Percentiles rank a stretch among this genome's conserved stretches.
phyloP scores from a whole-genome alignment of 2,888 invertebrate species.

The Xanthorhoe spadicearia region DNA sequence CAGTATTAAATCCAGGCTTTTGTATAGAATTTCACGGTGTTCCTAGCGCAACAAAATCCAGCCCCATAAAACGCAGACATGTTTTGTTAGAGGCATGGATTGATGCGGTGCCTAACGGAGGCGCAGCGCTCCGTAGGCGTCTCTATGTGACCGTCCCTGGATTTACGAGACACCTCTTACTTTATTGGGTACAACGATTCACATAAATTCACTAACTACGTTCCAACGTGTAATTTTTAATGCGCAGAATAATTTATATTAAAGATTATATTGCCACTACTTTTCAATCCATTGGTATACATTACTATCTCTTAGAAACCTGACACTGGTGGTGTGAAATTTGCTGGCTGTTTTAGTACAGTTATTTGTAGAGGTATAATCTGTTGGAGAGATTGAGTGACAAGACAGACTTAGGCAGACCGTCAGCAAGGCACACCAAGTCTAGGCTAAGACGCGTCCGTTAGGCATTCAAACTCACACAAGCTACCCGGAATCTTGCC shows the following conservation, averaged over 20 bases:
- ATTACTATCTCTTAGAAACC: slow-evolving; percentile 23
- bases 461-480: slow-evolving; percentile 75
- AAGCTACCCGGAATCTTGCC: slow-evolving; percentile 72
- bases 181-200: slow-evolving; percentile 79
- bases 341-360: slow-evolving; percentile 63
- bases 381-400: slow-evolving; percentile 70
- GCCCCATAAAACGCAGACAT: slow-evolving; percentile 16
- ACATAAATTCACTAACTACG: slow-evolving; percentile 74
- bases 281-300: slow-evolving; percentile 17
- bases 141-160: slow-evolving; percentile 70
- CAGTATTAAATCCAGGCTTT: too few relatives aligned
- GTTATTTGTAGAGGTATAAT: slow-evolving; percentile 69
- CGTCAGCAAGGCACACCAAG: slow-evolving; percentile 60
- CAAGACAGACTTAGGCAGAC: slow-evolving; percentile 62
- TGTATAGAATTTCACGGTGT: not conserved
- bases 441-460: slow-evolving; percentile 67
- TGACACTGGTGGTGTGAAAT: slow-evolving; percentile 49
- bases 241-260: slow-evolving; percentile 55
- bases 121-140: slow-evolving; percentile 79
- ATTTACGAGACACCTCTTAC: slow-evolving; percentile 80
- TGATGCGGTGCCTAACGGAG: slow-evolving; percentile 65
- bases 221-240: slow-evolving; percentile 66
- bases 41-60: slow-evolving; percentile 1
- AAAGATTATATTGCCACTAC: slow-evolving; percentile 47
- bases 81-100: slow-evolving; percentile 23